phyloP scores from a whole-genome alignment of 1,140 invertebrate species.

The Temnothorax nylanderi region DNA sequence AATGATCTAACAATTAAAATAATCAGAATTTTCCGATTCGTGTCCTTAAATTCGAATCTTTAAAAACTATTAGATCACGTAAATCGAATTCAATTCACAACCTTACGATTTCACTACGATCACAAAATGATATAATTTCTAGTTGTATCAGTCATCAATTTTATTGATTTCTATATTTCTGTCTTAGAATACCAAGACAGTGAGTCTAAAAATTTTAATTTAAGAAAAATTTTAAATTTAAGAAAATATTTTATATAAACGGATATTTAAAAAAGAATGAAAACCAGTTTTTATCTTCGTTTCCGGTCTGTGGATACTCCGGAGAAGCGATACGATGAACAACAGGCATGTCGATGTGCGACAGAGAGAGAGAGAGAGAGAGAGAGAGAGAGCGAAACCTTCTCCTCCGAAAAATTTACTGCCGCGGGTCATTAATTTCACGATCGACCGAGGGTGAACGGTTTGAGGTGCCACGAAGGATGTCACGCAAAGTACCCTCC shows the following conservation, averaged over 20 bases:
- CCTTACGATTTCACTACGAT: neutral
- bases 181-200: neutral
- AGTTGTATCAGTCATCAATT: neutral
- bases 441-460: slow-evolving; percentile 29
- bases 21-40: neutral
- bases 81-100: neutral
- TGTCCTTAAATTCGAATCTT: neutral
- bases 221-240: neutral
- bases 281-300: neutral
- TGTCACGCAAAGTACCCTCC: slow-evolving; percentile 66
- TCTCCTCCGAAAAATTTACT: slow-evolving; percentile 16
- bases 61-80: neutral
- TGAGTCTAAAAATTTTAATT: neutral
- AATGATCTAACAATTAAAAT: neutral
- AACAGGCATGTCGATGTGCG: neutral
- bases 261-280: neutral
- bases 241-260: neutral
- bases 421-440: slow-evolving; percentile 37
- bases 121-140: neutral
- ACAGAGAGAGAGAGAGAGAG: neutral
- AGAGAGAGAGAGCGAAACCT: neutral
- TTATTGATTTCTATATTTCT: neutral
- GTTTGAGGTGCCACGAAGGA: slow-evolving; percentile 43
- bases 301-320: neutral
- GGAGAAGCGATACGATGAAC: neutral